Base-by-base conservation (phyloP, 2,113 vertebrate species). In the Galeopterus variegatus region DNA sequence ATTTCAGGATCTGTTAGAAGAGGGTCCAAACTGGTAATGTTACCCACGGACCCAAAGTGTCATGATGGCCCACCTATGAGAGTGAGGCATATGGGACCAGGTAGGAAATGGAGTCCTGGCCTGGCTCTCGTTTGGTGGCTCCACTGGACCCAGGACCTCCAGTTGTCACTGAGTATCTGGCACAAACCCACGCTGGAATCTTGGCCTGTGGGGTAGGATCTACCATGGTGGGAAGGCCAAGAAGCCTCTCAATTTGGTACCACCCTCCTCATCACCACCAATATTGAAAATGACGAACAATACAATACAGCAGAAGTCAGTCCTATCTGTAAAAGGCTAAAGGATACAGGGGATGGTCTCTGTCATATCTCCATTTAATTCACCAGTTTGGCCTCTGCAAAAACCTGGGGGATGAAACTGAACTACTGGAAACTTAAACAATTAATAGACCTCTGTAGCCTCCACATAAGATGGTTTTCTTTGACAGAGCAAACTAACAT, bases 401-500 rank as follows among this genome's bases (percentile, higher is more conserved):
- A 31, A 33, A 36, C 2, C 23, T 60, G 36, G 11, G 31, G 56
- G 23, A 31, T 11, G 62, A 79, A 48, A 2, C 7, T 24, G 12
- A 54, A 64, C 56, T 21, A 45, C 50, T 28, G 31, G n/a, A 36
- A 67, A 45, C 50, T 36, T 15, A 31, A 19, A 56, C 72, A 50
- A 52, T 56, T 31, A 18, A 33, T 0, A 4, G 41, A 21, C 24
- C 9, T 1, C 8, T 8, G 14, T 1, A 0, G 77, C 79, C 60
- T 56, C 50, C 2, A 1, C 0, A 5, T 0, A 0, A 1, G 62
- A 4, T 2, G 56, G 56, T 11, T 75, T 72, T 12, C 60, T 33
- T 36, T 23, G 64, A 48, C 13, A 36, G 17, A 60, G 23, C 10
- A 60, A 31, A 70, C 26, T 60, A 3, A 17, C 4, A 8, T 0